A percentile compares a stretch with the other conserved stretches of the same genome.
Evolutionary conservation across 2,888 invertebrate species (phyloP).

Genomic region (Patella ulyssiponensis): DNA sequence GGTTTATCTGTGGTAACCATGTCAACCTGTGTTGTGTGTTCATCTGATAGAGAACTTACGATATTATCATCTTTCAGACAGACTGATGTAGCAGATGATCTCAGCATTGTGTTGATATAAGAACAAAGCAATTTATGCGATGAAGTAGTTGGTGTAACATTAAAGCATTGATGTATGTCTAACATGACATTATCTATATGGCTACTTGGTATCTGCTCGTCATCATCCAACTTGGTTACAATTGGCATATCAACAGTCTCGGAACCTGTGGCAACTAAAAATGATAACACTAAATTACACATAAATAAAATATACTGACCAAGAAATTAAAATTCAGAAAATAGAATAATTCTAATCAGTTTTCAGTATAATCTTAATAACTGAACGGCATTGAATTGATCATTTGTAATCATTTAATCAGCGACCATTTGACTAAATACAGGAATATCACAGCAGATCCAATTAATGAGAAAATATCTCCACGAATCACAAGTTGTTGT

Average conservation of each 20-base stretch:
- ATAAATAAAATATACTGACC: neutral
- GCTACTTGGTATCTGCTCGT: constrained; percentile 57
- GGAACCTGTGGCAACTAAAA: neutral
- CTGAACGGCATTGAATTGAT: no score
- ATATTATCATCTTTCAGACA: constrained; percentile 1
- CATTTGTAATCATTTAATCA: no score
- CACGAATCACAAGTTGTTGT: no score
- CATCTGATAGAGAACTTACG: no score
- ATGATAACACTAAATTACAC: neutral
- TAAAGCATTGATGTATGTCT: neutral
- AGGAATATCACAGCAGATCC: no score
- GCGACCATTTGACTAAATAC: no score
- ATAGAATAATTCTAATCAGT: neutral
- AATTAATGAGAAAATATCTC: no score
- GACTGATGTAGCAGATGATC: constrained; percentile 17
- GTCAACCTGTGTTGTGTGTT: no score
- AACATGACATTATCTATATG: constrained; percentile 11
- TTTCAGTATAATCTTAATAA: no score
- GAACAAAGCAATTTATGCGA: constrained; percentile 21
- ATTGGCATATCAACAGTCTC: constrained; percentile 43
- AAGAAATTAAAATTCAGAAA: neutral
- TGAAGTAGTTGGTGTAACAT: constrained; percentile 16
- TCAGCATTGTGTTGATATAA: constrained; percentile 30
- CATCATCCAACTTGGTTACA: constrained; percentile 58
- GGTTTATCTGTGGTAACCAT: no score